Conservation (phyloP, 2,113 vertebrate species). For the Nothoprocta pentlandii region DNA sequence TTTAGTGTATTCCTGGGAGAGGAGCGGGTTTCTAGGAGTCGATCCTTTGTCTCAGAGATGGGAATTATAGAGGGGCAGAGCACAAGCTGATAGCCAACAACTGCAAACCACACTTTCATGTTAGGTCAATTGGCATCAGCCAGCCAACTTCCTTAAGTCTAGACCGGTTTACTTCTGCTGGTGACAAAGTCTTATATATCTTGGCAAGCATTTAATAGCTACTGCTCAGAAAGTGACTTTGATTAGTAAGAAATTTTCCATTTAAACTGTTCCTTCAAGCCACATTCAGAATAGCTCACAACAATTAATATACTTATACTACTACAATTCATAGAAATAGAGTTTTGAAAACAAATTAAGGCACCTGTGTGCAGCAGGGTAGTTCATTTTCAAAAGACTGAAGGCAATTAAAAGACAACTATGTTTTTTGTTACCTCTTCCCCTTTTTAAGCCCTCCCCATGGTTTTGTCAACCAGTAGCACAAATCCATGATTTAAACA, state of each 20-base stretch:
- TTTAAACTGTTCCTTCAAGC: background rate
- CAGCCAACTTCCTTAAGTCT: constrained; percentile 45
- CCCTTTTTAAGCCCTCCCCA: constrained; percentile 27
- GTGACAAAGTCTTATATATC: constrained; percentile 28
- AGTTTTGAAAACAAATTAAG: constrained; percentile 1
- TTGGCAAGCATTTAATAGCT: constrained; percentile 39
- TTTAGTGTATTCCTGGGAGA: background rate
- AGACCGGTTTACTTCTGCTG: constrained; percentile 41
- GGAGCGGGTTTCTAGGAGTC: background rate
- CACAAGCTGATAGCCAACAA: background rate
- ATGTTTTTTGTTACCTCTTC: background rate
- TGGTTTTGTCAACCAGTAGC: constrained; percentile 17
- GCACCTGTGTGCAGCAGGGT: background rate
- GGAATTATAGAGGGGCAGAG: background rate
- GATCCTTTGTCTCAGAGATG: background rate
- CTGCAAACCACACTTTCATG: constrained; percentile 7
- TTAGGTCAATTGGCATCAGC: constrained; percentile 26
- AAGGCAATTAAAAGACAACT: background rate
- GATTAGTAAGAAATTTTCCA: constrained; percentile 34
- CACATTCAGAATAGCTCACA: background rate
- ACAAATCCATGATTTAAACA: constrained; percentile 59
- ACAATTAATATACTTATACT: background rate
- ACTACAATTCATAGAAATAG: background rate
- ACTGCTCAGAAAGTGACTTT: constrained; percentile 22
- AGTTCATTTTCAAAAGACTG: background rate